phyloP scores from a whole-genome alignment of 2,797 vertebrate species.

The Ptychadena robeensis region DNA sequence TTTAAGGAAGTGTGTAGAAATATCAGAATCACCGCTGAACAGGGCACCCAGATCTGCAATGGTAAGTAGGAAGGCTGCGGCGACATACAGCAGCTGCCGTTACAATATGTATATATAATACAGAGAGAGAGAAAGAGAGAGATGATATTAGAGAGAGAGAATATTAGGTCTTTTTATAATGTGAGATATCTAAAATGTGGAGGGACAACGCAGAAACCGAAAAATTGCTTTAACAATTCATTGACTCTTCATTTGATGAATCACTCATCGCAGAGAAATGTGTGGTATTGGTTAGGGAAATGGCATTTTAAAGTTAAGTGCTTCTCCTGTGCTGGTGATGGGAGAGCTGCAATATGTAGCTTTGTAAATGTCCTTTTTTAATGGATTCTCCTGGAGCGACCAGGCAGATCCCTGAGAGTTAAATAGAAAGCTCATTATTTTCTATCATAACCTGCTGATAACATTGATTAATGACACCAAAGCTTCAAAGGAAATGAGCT shows the following conservation, averaged over 20 bases:
- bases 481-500: constrained; percentile 52
- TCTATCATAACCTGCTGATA: constrained; percentile 51
- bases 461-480: constrained; percentile 56
- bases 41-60: too few relatives aligned
- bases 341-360: neutral
- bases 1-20: too few relatives aligned
- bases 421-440: constrained; percentile 59
- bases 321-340: neutral
- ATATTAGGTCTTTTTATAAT: neutral
- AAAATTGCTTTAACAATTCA: constrained; percentile 1
- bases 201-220: neutral
- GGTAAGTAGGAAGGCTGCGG: too few relatives aligned
- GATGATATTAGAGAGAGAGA: too few relatives aligned
- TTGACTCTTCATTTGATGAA: neutral
- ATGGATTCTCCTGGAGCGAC: constrained; percentile 35
- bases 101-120: too few relatives aligned
- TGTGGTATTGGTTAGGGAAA: constrained; percentile 7
- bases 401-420: constrained; percentile 33
- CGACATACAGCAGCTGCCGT: too few relatives aligned
- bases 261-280: neutral
- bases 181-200: neutral
- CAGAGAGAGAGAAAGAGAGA: too few relatives aligned
- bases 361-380: constrained; percentile 39
- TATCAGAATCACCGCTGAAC: too few relatives aligned
- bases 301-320: constrained; percentile 2